A percentile compares a stretch with the other conserved stretches of the same genome.
Evolutionary conservation across 2,888 invertebrate species (phyloP).

Genomic region (Chymomyza fuscimana): DNA sequence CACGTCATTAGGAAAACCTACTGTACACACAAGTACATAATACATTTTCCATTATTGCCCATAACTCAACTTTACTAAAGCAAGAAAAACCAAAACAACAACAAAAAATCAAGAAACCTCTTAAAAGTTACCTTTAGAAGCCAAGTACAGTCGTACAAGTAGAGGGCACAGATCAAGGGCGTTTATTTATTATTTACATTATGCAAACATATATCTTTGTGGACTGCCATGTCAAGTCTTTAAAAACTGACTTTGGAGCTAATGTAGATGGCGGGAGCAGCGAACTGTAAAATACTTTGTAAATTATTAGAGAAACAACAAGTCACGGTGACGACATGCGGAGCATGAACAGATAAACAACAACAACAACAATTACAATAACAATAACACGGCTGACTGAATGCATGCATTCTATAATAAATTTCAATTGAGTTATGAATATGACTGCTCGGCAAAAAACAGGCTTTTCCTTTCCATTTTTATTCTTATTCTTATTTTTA

Average conservation of each 20-base stretch:
- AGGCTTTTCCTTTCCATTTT: constrained; percentile 23
- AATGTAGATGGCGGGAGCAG: constrained; percentile 69
- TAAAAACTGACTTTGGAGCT: constrained; percentile 61
- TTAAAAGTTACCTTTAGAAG: neutral
- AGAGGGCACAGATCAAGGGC: constrained; percentile 46
- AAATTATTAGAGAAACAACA: constrained; percentile 53
- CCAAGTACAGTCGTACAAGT: neutral
- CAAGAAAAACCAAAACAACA: constrained; percentile 17
- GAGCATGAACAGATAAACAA: neutral
- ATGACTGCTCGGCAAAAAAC: constrained; percentile 18
- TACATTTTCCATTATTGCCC: constrained; percentile 26
- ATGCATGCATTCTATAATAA: constrained; percentile 51
- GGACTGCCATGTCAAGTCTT: constrained; percentile 17
- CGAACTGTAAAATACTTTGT: constrained; percentile 69
- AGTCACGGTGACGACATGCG: constrained; percentile 5
- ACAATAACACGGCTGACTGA: neutral
- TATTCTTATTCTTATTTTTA: neutral
- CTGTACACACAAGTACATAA: neutral
- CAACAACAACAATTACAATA: neutral
- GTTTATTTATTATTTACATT: constrained; percentile 44
- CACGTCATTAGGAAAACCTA: no score
- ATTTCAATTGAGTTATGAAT: constrained; percentile 66
- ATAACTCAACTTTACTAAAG: constrained; percentile 24
- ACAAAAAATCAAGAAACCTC: neutral
- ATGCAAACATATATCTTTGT: constrained; percentile 43